These are phyloP conservation scores for Meta bourneti DNA, from an alignment of 2,888 invertebrate species.

Conservation along the genomic window DNA sequence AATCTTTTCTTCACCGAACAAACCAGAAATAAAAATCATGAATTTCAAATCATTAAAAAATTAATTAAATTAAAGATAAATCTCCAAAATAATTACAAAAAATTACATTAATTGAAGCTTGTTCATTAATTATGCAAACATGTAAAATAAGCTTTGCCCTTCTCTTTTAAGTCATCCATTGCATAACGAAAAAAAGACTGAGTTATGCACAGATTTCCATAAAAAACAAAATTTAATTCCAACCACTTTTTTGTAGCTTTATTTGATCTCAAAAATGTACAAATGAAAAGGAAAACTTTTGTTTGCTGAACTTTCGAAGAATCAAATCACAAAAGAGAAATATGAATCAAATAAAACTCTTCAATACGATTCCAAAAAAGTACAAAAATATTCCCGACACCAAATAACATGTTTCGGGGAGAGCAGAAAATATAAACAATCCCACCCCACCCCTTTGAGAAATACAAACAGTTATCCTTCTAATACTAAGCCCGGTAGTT, in stretches of 20 bases:
- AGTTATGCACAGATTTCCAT: neutral
- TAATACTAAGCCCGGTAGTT: conserved; percentile 60
- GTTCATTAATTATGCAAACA: too few relatives aligned
- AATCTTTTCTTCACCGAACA: too few relatives aligned
- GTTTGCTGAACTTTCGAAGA: conserved; percentile 3
- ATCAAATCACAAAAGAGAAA: conserved; percentile 36
- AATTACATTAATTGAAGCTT: too few relatives aligned
- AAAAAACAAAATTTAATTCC: neutral
- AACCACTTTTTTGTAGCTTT: neutral
- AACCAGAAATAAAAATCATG: too few relatives aligned
- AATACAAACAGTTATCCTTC: conserved; percentile 71
- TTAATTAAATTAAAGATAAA: too few relatives aligned
- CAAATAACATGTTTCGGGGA: conserved; percentile 36
- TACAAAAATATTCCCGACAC: conserved; percentile 27
- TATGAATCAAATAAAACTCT: conserved; percentile 46
- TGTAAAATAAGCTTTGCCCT: neutral
- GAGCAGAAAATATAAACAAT: conserved; percentile 44
- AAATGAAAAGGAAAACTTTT: neutral
- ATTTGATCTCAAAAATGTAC: neutral
- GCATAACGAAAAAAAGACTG: too few relatives aligned
- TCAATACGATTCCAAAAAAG: conserved; percentile 20
- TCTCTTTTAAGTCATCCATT: neutral
- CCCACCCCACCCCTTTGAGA: conserved; percentile 33
- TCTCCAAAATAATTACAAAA: too few relatives aligned
- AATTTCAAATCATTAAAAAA: too few relatives aligned